Percentiles rank a stretch among this genome's conserved stretches.
Conservation (phyloP, 2,797 vertebrate genomes). For the Psittacula derbiana region DNA sequence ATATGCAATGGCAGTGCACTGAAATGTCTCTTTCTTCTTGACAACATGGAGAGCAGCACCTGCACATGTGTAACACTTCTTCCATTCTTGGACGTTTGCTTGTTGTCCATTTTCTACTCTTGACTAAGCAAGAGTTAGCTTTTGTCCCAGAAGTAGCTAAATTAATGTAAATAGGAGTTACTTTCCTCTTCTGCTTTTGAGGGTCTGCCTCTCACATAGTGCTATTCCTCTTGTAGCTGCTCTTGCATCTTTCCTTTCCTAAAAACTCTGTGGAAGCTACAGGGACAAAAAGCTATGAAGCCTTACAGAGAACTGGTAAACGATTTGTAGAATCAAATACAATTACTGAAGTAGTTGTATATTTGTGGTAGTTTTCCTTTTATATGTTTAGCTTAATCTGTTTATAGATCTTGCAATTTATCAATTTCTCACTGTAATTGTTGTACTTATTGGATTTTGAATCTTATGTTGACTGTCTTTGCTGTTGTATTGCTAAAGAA, state of each 20-base stretch:
- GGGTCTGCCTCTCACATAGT: not conserved
- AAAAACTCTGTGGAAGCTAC: not conserved
- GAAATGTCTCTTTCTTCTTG: not conserved
- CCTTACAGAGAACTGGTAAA: not conserved
- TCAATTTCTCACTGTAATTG: not conserved
- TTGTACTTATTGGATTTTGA: slow-evolving; percentile 1
- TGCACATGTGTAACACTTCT: not conserved
- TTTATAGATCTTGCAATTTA: not conserved
- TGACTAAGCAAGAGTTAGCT: not conserved
- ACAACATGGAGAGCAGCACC: not conserved
- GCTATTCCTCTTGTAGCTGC: rapidly evolving
- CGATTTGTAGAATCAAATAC: not conserved
- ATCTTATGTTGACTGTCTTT: not conserved
- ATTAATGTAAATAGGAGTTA: not conserved
- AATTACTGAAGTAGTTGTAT: not conserved
- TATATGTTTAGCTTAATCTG: not conserved
- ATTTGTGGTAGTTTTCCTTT: not conserved
- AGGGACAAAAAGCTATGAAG: not conserved
- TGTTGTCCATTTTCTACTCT: not conserved
- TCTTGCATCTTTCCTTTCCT: not conserved
- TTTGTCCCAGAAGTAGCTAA: not conserved
- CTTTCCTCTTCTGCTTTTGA: not conserved
- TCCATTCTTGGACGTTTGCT: not conserved
- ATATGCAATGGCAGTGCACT: not conserved
- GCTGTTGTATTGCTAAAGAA: not conserved